phyloP scores from a whole-genome alignment of 30 jellyfish, hydroid and myxozoan genomes.

The Pelagia noctiluca region DNA sequence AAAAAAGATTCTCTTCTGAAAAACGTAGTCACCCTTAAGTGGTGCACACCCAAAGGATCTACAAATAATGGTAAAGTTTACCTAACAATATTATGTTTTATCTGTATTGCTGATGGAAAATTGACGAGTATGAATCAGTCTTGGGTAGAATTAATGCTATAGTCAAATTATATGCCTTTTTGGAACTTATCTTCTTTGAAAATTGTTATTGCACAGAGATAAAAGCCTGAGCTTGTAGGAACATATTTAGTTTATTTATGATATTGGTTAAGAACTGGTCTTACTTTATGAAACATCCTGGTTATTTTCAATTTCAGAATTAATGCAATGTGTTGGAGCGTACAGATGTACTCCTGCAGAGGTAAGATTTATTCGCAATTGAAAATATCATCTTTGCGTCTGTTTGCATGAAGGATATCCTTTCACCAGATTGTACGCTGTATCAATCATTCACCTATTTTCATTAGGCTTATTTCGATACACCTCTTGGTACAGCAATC shows the following conservation, averaged over 20 bases:
- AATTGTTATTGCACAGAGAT: too few relatives aligned
- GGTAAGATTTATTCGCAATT: conserved; percentile 27
- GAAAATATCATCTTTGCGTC: neutral
- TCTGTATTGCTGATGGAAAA: too few relatives aligned
- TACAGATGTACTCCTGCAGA: conserved; percentile 90
- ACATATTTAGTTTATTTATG: too few relatives aligned
- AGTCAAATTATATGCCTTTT: too few relatives aligned
- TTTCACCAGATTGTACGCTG: neutral
- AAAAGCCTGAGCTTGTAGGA: too few relatives aligned
- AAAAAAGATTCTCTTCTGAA: conserved; percentile 55
- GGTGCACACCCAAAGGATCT: conserved; percentile 92
- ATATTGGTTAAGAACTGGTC: neutral
- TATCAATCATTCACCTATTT: neutral
- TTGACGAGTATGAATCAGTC: too few relatives aligned
- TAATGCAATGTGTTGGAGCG: conserved; percentile 82
- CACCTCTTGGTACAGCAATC: neutral
- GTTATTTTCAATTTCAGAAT: conserved; percentile 34
- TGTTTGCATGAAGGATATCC: neutral
- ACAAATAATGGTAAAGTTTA: conserved; percentile 60
- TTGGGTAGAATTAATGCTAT: too few relatives aligned
- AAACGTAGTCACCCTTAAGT: conserved; percentile 57
- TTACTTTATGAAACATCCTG: neutral
- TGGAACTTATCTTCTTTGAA: too few relatives aligned
- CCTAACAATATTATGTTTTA: too few relatives aligned
- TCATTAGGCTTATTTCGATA: neutral